A percentile compares a stretch with the other conserved stretches of the same genome.
phyloP scores from a whole-genome alignment of 2,888 invertebrate genomes.

The Ennomos erosarius region DNA sequence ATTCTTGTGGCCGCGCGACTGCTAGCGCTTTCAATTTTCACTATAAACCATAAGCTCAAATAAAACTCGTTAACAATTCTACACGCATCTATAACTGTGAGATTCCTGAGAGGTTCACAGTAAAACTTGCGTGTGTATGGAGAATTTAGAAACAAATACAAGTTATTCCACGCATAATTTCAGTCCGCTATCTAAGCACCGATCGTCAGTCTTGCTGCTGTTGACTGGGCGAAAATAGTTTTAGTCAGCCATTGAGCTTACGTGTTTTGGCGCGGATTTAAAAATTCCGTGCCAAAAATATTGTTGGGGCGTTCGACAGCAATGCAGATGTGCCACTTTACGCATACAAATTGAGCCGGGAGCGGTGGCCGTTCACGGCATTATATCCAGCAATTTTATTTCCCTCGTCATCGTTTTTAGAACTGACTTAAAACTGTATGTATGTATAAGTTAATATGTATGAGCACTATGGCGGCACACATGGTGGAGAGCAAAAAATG shows the following conservation, averaged over 20 bases:
- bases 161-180: conserved; percentile 31
- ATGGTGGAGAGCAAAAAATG: conserved; percentile 1
- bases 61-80: conserved; percentile 49
- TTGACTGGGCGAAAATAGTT: conserved; percentile 1
- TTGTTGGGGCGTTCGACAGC: conserved; percentile 63
- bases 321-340: conserved; percentile 77
- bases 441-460: not conserved
- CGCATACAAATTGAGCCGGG: conserved; percentile 66
- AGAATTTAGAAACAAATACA: conserved; percentile 41
- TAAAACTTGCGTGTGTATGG: conserved; percentile 44
- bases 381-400: conserved; percentile 31
- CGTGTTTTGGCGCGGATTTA: conserved; percentile 59
- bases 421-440: not conserved
- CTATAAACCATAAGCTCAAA: conserved; percentile 44
- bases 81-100: conserved; percentile 49
- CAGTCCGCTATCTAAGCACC: conserved; percentile 1
- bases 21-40: conserved; percentile 44
- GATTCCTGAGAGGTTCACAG: conserved; percentile 47
- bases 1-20: not conserved
- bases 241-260: conserved; percentile 1
- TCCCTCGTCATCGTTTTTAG: conserved; percentile 29
- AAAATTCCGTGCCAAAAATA: conserved; percentile 70
- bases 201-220: conserved; percentile 1
- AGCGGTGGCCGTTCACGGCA: conserved; percentile 27
- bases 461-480: not conserved